A percentile compares a stretch with the other conserved stretches of the same genome.
These are phyloP conservation scores for Myotis brandtii DNA, from an alignment of 2,113 vertebrate genomes.

Conservation along the genomic window DNA sequence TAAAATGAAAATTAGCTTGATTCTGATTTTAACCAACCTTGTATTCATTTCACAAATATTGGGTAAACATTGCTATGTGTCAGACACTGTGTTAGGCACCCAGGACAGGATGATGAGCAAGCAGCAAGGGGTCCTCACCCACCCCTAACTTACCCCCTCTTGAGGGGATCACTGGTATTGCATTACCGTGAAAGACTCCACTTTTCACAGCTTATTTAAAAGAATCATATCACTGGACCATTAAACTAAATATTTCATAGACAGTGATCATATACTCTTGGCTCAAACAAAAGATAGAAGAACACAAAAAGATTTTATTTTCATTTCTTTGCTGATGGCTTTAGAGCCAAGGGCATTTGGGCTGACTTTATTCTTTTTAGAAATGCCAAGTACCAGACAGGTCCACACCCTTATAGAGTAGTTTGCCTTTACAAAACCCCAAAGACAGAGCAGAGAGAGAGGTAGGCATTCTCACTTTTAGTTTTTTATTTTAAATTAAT, in stretches of 20 bases:
- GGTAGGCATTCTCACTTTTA: background rate
- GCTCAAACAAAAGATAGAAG: constrained; percentile 33
- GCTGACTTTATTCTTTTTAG: constrained; percentile 1
- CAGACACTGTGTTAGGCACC: background rate
- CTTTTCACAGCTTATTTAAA: constrained; percentile 24
- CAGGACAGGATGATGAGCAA: background rate
- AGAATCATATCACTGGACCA: background rate
- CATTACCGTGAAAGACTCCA: background rate
- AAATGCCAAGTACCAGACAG: constrained; percentile 49
- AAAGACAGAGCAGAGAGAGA: background rate
- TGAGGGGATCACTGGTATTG: rapidly evolving
- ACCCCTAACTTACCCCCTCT: rapidly evolving
- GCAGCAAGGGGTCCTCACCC: no score
- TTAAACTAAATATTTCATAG: background rate
- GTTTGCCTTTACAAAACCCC: constrained; percentile 25
- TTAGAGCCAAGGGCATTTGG: background rate
- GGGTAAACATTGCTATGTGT: background rate
- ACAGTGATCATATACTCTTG: background rate
- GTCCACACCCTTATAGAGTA: background rate
- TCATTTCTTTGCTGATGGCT: constrained; percentile 24
- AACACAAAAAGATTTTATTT: background rate
- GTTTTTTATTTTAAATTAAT: constrained; percentile 29
- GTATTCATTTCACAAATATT: background rate
- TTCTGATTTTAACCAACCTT: background rate
- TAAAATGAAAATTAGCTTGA: background rate